A percentile compares a stretch with the other conserved stretches of the same genome.
These are phyloP conservation scores for Antechinus stuartii DNA, from an alignment of 2,113 vertebrate species.

Conservation along the genomic window DNA sequence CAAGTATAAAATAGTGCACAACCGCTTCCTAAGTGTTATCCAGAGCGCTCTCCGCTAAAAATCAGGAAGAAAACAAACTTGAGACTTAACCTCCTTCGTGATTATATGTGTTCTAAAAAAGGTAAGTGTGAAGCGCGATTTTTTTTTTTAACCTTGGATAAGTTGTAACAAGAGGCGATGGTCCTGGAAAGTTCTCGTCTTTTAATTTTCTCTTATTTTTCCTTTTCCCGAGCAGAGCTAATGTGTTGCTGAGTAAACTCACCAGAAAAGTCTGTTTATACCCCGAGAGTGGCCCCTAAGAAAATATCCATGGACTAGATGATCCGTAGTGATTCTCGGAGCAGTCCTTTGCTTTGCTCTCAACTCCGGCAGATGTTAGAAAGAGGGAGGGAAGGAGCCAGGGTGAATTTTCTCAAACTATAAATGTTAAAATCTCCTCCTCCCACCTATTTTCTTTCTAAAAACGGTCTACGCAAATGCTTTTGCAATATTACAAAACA, in stretches of 20 bases:
- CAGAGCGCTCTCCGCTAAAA: neutral
- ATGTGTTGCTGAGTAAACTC: slow-evolving; percentile 54
- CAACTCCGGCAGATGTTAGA: neutral
- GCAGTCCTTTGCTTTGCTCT: neutral
- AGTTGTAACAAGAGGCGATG: neutral
- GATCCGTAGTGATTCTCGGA: neutral
- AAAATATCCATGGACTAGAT: slow-evolving; percentile 37
- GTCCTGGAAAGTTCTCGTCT: slow-evolving; percentile 15
- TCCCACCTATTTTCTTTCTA: slow-evolving; percentile 51
- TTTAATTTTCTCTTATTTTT: neutral
- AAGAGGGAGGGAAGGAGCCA: neutral
- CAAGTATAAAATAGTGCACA: neutral
- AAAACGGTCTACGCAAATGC: neutral
- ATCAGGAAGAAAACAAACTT: neutral
- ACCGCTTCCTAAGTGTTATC: neutral
- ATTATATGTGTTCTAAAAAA: neutral
- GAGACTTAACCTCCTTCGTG: neutral
- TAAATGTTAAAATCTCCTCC: slow-evolving; percentile 24
- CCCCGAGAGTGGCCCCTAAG: slow-evolving; percentile 21
- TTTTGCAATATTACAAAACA: no score
- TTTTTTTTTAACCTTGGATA: slow-evolving; percentile 23
- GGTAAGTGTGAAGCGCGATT: neutral
- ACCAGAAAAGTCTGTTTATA: slow-evolving; percentile 48
- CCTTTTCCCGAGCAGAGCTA: slow-evolving; percentile 42
- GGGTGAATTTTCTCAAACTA: slow-evolving; percentile 1